Conservation (phyloP, 1,140 invertebrate species). For the Euglossa dilemma region DNA sequence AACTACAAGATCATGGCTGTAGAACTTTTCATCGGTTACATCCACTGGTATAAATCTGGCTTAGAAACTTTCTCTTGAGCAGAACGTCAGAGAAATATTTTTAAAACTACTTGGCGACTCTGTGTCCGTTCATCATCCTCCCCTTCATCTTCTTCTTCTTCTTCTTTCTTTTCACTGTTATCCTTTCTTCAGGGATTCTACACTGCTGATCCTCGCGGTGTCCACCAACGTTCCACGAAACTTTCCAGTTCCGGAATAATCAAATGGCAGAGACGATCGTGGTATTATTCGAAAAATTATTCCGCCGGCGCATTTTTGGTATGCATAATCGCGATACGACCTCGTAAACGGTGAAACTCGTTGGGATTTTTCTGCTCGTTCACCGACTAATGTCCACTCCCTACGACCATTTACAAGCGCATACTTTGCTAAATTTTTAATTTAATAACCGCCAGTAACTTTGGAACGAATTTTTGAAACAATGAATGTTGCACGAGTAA, state of each 20-base stretch:
- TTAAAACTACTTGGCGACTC: background rate
- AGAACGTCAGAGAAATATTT: slow-evolving; percentile 4
- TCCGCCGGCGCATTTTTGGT: background rate
- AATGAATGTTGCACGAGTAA: too few relatives aligned
- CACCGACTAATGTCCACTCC: background rate
- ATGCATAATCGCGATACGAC: background rate
- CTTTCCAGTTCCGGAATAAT: slow-evolving; percentile 22
- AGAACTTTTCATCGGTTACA: background rate
- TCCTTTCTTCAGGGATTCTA: background rate
- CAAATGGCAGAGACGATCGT: background rate
- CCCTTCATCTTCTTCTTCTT: background rate
- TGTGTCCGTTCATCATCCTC: background rate
- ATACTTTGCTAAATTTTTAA: background rate
- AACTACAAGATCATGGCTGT: too few relatives aligned
- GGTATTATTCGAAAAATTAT: slow-evolving; percentile 14
- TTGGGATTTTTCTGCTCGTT: background rate
- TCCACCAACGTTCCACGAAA: background rate
- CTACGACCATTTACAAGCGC: background rate
- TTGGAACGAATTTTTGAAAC: too few relatives aligned
- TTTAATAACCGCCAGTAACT: background rate
- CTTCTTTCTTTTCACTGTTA: background rate
- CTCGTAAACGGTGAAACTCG: background rate
- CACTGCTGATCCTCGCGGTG: background rate
- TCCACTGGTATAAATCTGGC: slow-evolving; percentile 4
- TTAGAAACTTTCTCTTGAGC: slow-evolving; percentile 10